phyloP scores from a whole-genome alignment of 2,797 vertebrate genomes.

The Poecilia picta region DNA sequence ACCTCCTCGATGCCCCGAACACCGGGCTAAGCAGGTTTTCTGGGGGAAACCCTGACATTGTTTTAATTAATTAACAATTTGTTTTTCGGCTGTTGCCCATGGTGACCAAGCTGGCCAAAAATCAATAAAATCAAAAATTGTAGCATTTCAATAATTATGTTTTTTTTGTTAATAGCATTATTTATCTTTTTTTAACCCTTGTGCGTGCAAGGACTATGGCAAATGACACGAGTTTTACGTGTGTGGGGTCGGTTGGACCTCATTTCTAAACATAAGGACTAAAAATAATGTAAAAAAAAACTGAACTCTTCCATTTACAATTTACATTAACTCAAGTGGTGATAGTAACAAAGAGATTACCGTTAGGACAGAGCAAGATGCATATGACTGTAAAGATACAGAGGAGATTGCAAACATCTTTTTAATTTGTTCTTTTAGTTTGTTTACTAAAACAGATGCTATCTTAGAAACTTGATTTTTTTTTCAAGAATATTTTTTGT shows the following conservation, averaged over 20 bases:
- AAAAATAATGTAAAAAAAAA: neutral
- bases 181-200: neutral
- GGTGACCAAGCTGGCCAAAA: neutral
- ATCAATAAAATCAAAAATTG: neutral
- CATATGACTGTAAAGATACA: neutral
- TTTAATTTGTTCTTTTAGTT: neutral
- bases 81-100: neutral
- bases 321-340: neutral
- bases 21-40: too few species aligned
- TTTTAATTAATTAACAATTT: neutral
- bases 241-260: too few species aligned
- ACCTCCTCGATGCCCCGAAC: too few species aligned
- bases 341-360: neutral
- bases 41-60: too few species aligned
- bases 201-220: too few species aligned
- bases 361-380: neutral
- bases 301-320: neutral
- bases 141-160: neutral
- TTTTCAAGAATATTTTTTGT: neutral
- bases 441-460: neutral
- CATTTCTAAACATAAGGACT: too few species aligned
- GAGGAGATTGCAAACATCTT: too few species aligned
- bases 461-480: neutral
- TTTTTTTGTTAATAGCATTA: neutral
- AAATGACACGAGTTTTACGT: too few species aligned